These are phyloP conservation scores for Numenius arquata DNA, from an alignment of 2,113 vertebrate species.

Conservation along the genomic window DNA sequence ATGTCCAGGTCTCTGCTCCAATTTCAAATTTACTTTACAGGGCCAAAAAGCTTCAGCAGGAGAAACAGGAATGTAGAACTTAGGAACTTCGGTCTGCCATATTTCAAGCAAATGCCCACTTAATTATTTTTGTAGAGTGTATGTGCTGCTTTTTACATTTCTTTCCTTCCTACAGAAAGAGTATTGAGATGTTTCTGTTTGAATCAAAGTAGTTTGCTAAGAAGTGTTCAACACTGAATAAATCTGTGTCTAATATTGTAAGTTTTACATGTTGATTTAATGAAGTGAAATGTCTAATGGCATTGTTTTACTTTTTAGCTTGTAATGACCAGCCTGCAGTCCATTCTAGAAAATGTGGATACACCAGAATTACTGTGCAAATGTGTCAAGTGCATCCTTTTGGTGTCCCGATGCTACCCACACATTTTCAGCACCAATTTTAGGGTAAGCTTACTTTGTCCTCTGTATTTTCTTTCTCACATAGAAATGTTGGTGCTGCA, in stretches of 20 bases:
- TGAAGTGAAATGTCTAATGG: not conserved
- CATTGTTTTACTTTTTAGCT: slow-evolving; percentile 76
- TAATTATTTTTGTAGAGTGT: not conserved
- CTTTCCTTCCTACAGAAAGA: not conserved
- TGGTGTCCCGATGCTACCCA: slow-evolving; percentile 95
- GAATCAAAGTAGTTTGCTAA: not conserved
- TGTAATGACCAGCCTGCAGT: slow-evolving; percentile 97
- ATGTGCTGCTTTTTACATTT: not conserved
- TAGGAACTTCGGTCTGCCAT: not conserved
- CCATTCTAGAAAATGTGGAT: slow-evolving; percentile 96
- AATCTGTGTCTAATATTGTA: not conserved
- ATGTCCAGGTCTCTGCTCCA: not conserved
- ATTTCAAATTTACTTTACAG: not conserved
- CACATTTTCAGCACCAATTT: slow-evolving; percentile 99
- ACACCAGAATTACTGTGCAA: slow-evolving; percentile 97
- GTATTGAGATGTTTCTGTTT: not conserved
- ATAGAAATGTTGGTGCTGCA: not conserved
- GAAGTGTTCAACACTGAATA: not conserved
- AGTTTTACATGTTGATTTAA: not conserved
- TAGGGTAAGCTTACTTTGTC: slow-evolving; percentile 78
- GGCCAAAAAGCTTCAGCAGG: not conserved
- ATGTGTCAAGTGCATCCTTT: slow-evolving; percentile 95
- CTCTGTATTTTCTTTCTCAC: not conserved
- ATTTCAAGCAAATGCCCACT: not conserved
- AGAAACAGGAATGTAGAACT: not conserved